Evolutionary conservation across 2,797 vertebrate species (phyloP).

Genomic region (Peromyscus aztecus): DNA sequence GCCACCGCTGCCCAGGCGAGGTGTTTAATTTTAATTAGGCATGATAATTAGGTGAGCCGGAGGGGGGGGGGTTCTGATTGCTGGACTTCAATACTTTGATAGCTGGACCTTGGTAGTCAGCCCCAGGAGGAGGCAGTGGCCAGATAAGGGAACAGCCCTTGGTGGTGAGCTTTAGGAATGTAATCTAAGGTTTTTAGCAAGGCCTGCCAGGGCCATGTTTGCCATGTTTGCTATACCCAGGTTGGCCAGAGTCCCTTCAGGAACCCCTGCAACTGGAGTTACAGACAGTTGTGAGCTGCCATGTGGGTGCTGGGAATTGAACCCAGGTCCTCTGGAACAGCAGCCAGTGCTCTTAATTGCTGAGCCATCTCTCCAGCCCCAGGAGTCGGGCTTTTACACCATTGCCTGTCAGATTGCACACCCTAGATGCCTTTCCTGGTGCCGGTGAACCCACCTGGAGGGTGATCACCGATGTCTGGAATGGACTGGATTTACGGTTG

Average conservation of each 20-base stretch:
- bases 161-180: neutral
- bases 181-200: neutral
- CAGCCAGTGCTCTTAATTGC: neutral
- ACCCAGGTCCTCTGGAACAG: neutral
- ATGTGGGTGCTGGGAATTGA: neutral
- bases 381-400: neutral
- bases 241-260: neutral
- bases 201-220: neutral
- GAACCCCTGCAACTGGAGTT: neutral
- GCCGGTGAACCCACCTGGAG: neutral
- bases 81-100: neutral
- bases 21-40: neutral
- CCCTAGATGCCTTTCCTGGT: neutral
- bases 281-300: neutral
- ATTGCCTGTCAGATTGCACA: neutral
- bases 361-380: neutral
- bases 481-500: neutral
- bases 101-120: neutral
- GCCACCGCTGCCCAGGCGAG: neutral
- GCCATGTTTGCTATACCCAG: neutral
- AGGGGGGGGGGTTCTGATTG: neutral
- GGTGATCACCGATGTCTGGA: neutral
- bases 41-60: neutral
- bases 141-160: neutral
- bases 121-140: neutral